A percentile compares a stretch with the other conserved stretches of the same genome.
These are phyloP conservation scores for Temnothorax longispinosus DNA, from an alignment of 1,140 invertebrate species.

Conservation along the genomic window DNA sequence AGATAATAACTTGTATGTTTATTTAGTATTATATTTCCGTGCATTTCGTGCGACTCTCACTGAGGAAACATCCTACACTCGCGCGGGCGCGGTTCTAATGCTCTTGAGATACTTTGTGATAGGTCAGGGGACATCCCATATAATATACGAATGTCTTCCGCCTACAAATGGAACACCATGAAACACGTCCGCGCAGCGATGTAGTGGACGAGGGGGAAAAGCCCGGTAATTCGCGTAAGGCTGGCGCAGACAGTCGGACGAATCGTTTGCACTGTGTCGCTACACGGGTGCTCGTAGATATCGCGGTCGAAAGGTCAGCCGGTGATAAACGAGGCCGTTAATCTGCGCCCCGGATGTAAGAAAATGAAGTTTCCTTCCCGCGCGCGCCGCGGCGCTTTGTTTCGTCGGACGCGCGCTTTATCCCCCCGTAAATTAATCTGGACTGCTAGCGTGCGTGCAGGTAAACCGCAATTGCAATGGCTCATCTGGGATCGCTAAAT, in stretches of 20 bases:
- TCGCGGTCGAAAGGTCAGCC: constrained; percentile 76
- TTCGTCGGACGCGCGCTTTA: constrained; percentile 71
- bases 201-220: constrained; percentile 17
- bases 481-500: constrained; percentile 66
- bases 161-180: constrained; percentile 21
- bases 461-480: constrained; percentile 62
- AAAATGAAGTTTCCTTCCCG: constrained; percentile 80
- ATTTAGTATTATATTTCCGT: neutral
- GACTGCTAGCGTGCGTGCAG: constrained; percentile 60
- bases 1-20: neutral
- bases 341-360: constrained; percentile 77
- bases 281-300: constrained; percentile 61
- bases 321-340: constrained; percentile 79
- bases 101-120: neutral
- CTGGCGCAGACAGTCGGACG: constrained; percentile 75
- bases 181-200: neutral
- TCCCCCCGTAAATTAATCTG: constrained; percentile 70
- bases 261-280: constrained; percentile 74
- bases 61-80: neutral
- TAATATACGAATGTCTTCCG: constrained; percentile 41
- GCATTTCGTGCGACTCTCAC: neutral
- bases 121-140: neutral
- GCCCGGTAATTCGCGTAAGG: constrained; percentile 69
- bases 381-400: constrained; percentile 68
- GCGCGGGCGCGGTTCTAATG: neutral